Evolutionary conservation across 2,888 invertebrate genomes (phyloP), one percentile per base, ranked within the genome.

Genomic region (Stictocephala bisonia): DNA sequence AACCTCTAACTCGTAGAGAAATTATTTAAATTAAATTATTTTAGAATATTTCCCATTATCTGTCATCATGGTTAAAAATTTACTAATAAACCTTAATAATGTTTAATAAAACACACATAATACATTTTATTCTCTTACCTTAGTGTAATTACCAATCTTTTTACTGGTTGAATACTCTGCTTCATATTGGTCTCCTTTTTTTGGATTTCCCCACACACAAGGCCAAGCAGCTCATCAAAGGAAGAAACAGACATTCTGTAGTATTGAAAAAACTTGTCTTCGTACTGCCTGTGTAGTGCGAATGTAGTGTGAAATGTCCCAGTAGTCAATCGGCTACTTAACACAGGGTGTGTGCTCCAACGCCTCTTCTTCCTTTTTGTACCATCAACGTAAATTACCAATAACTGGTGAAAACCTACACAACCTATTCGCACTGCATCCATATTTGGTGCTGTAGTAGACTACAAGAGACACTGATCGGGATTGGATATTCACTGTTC

Each of bases 111-210:
- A 9, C 11, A 35, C 11, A 9, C 7, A 35, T 35, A 35, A 35
- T 35, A 35, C 35, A 35, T 11, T 35, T n/a, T n/a, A n/a, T n/a
- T 9, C 4, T 44, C 44, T 50, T 50, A 50, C 50, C 58, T 58
- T 15, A 58, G 27, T 58, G 58, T 58, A 6, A 31, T 58, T 58
- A 58, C 58, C 58, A 58, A 27, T 58, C 58, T 58, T 27, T 29
- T 18, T 11, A 18, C 27, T n/a, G 58, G 58, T 20, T 20, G 6
- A 18, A 50, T 50, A 50, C 50, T 44, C 44, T 18, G 4, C 9
- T 53, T 53, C 53, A 53, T 53, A 6, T 11, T 18, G 4, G 53
- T 53, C 3, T 18, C 53, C 3, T 4, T 53, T 22, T 53, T 53
- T 53, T 18, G 4, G n/a, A 53, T 53, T 53, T 53, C 20, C 53